A percentile compares a stretch with the other conserved stretches of the same genome.
Conservation (phyloP, 2,888 invertebrate species). For the Dorcus parallelipipedus region DNA sequence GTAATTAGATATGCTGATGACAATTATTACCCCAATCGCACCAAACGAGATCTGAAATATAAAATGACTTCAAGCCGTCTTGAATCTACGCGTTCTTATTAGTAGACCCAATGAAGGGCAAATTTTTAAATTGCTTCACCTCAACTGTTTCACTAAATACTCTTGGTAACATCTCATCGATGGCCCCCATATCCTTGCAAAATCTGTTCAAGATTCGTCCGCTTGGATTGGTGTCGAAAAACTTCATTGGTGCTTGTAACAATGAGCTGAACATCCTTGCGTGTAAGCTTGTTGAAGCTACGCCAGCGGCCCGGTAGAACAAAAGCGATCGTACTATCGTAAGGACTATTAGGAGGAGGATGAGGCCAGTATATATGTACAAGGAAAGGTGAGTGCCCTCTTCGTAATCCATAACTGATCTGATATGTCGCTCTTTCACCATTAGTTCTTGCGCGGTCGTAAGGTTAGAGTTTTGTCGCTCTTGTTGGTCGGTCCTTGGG, state of each 20-base stretch:
- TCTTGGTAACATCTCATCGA: slow-evolving; percentile 65
- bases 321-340: slow-evolving; percentile 61
- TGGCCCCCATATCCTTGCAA: slow-evolving; percentile 72
- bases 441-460: not conserved
- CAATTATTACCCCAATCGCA: slow-evolving; percentile 62
- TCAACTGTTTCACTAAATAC: slow-evolving; percentile 57
- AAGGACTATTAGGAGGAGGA: slow-evolving; percentile 37
- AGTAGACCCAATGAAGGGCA: not conserved
- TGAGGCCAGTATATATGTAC: slow-evolving; percentile 45
- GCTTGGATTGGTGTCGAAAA: slow-evolving; percentile 83
- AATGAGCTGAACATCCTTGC: slow-evolving; percentile 80
- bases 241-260: slow-evolving; percentile 72
- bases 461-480: slow-evolving; percentile 15
- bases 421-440: not conserved
- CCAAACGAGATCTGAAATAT: slow-evolving; percentile 48
- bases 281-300: slow-evolving; percentile 73
- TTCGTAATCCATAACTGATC: not conserved
- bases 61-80: slow-evolving; percentile 48
- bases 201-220: slow-evolving; percentile 74
- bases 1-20: slow-evolving; percentile 65
- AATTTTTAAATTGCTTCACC: slow-evolving; percentile 33
- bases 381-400: slow-evolving; percentile 32
- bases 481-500: slow-evolving; percentile 39
- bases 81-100: not conserved
- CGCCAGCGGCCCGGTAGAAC: slow-evolving; percentile 74